Conservation (phyloP, 2,797 vertebrate genomes). For the Artibeus jamaicensis region DNA sequence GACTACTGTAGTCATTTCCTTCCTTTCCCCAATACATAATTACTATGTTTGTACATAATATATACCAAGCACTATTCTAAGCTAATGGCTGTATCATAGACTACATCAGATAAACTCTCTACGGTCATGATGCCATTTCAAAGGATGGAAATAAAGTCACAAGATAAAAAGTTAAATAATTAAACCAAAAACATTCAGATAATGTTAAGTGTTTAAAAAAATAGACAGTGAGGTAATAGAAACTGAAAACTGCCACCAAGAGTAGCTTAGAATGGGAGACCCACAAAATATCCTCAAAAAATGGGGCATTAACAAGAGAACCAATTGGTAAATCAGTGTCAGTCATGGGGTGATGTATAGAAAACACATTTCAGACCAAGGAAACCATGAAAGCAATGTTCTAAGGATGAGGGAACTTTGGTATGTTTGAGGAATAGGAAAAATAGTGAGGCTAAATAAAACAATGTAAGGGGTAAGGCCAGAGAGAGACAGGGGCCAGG, state of each 20-base stretch:
- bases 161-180: not conserved
- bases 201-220: not conserved
- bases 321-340: not conserved
- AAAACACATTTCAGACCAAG: not conserved
- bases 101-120: not conserved
- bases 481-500: not conserved
- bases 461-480: not conserved
- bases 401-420: not conserved
- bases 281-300: not conserved
- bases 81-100: not conserved
- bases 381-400: not conserved
- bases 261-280: not conserved
- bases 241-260: not conserved
- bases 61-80: not conserved
- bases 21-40: not conserved
- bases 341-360: not conserved
- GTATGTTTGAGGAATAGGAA: not conserved
- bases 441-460: not conserved
- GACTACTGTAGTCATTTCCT: not conserved
- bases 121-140: not conserved
- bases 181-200: not conserved
- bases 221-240: not conserved
- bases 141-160: not conserved
- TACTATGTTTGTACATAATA: not conserved
- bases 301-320: not conserved